Base-by-base conservation (phyloP, 1,140 invertebrate species). In the Limonius californicus region DNA sequence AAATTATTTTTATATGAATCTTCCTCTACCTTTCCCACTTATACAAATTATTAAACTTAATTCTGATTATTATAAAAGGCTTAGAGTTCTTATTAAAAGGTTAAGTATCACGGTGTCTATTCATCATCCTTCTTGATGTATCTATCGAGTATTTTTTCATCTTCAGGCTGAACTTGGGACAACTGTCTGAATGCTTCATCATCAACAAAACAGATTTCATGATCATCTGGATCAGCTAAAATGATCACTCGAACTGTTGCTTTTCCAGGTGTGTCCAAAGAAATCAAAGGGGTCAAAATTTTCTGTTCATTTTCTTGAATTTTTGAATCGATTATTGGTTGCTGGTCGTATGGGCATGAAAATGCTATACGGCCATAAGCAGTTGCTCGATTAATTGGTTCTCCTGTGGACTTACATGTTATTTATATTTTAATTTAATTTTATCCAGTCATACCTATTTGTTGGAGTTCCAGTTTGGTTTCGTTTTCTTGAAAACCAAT, bases 201-300 rank as follows among this genome's bases (percentile, higher is more conserved):
- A 66, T 97, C 95, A 12, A 99, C 97, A 80, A 98, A 98, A 79
- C 97, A 98, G 63, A 99, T 99, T 82, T 99, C 96, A 81, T 99
- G 96, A 0, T 86, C 92, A 82, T 99, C 94, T 1, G 96, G 96
- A 82, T 99, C 97, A 21, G 91, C 91, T 6, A 98, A 79, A 71
- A 99, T 99, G 16, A 99, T 91, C 20, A 99, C 97, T 62, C 90
- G 82, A 0, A 99, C 97, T 7, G 92, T 92, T 1, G 94, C 94
- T 80, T 99, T 99, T 50, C 94, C 97, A 0, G 96, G 96, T 0
- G 97, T 99, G 70, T 96, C 92, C 53, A 99, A 78, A 59, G 87
- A 90, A 23, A 97, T 88, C 7, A 96, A 79, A 11, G 92, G 92
- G 1, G 89, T 98, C 8, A 98, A 77, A 67, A 97, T 92, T 43